Evolutionary conservation across 2,797 vertebrate species (phyloP).

Genomic region (Halcyon chelicuti): DNA sequence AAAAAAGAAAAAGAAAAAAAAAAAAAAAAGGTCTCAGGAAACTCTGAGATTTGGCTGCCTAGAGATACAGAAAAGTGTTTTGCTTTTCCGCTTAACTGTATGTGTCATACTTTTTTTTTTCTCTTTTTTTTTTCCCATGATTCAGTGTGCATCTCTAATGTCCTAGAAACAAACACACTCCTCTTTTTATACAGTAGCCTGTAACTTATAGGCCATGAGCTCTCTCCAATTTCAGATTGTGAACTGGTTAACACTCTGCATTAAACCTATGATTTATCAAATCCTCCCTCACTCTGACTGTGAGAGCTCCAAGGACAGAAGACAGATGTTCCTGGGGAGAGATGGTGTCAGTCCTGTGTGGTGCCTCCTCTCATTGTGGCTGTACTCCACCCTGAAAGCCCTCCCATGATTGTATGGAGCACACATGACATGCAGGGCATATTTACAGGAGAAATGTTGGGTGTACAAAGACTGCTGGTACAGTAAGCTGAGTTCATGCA

Average conservation of each 20-base stretch:
- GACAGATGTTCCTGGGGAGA: not conserved
- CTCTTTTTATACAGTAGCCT: not conserved
- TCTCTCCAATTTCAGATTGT: not conserved
- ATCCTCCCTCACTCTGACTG: not conserved
- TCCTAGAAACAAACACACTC: not conserved
- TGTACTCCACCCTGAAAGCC: not conserved
- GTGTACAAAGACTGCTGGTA: not conserved
- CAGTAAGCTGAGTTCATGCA: not conserved
- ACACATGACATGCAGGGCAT: fast-evolving
- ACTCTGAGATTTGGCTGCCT: not conserved
- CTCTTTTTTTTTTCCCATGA: not conserved
- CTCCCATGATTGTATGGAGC: fast-evolving
- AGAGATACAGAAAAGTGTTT: not conserved
- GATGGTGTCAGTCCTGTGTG: fast-evolving
- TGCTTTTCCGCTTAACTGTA: not conserved
- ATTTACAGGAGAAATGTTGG: fast-evolving
- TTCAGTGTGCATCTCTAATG: not conserved
- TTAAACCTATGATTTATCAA: not conserved
- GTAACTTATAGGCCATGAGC: not conserved
- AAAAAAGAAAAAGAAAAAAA: not conserved
- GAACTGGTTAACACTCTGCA: not conserved
- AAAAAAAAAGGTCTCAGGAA: not conserved
- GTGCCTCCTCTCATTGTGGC: not conserved
- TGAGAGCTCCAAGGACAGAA: not conserved
- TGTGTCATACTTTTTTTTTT: not conserved